Conservation (phyloP, 2,888 invertebrate genomes). For the Phyllotreta striolata region DNA sequence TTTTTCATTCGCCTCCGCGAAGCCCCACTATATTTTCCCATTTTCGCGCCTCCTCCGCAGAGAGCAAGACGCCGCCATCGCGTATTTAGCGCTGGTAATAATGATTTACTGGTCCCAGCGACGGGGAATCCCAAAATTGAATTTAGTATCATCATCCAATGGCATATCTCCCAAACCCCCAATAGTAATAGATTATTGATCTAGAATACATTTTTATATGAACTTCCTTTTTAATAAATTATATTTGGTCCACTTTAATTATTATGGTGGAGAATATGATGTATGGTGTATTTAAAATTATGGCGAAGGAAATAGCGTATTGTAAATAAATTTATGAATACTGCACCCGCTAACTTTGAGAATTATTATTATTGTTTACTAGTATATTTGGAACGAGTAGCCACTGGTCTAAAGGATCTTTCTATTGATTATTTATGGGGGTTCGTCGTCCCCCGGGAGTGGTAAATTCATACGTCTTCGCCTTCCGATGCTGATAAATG, state of each 20-base stretch:
- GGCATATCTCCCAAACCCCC: neutral
- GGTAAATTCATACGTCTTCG: conserved; percentile 54
- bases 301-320: too few relatives aligned
- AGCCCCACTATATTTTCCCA: conserved; percentile 26
- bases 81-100: conserved; percentile 40
- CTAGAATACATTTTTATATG: too few relatives aligned
- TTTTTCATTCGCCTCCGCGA: conserved; percentile 29
- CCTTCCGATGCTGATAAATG: conserved; percentile 47
- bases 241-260: too few relatives aligned
- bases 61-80: conserved; percentile 27
- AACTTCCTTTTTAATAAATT: too few relatives aligned
- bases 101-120: conserved; percentile 37
- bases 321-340: too few relatives aligned
- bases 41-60: conserved; percentile 21
- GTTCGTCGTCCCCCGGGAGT: conserved; percentile 50
- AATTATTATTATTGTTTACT: too few relatives aligned
- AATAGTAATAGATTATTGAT: neutral
- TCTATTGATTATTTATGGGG: conserved; percentile 56
- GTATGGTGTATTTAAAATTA: too few relatives aligned
- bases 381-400: conserved; percentile 7
- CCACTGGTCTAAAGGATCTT: conserved; percentile 39
- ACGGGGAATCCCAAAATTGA: neutral
- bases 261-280: too few relatives aligned
- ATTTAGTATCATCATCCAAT: neutral
- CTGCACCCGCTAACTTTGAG: too few relatives aligned